Evolutionary conservation across 1,140 invertebrate genomes (phyloP).

Genomic region (Cherax quadricarinatus): DNA sequence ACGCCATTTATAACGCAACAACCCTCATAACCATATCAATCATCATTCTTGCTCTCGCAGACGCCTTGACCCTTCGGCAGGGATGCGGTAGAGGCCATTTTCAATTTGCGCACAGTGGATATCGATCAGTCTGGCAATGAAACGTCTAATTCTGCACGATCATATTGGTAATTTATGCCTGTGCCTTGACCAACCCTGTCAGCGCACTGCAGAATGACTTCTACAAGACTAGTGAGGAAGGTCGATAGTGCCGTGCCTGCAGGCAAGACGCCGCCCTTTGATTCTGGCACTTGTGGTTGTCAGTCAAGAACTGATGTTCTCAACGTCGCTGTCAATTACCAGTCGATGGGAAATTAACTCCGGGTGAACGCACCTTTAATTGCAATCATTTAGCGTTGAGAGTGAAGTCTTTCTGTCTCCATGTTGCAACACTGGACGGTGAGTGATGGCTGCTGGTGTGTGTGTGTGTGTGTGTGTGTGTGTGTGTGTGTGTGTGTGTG

Average conservation of each 20-base stretch:
- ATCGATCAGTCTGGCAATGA: constrained; percentile 58
- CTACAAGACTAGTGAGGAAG: background rate
- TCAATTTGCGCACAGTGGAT: background rate
- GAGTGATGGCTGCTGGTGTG: constrained; percentile 20
- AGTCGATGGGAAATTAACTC: constrained; percentile 68
- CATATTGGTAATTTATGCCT: constrained; percentile 64
- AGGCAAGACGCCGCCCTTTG: background rate
- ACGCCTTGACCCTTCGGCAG: background rate
- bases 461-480: constrained; percentile 29
- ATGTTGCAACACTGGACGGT: constrained; percentile 21
- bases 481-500: constrained; percentile 31
- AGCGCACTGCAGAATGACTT: constrained; percentile 3
- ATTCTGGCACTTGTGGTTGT: constrained; percentile 21
- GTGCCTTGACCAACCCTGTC: constrained; percentile 38
- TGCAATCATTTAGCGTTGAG: constrained; percentile 64
- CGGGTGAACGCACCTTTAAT: constrained; percentile 61
- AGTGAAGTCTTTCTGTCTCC: constrained; percentile 57
- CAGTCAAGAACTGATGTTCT: constrained; percentile 50
- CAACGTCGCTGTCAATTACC: constrained; percentile 61
- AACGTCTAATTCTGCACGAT: constrained; percentile 67
- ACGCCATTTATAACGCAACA: constrained; percentile 12
- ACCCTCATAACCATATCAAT: constrained; percentile 23
- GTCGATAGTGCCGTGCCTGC: constrained; percentile 4
- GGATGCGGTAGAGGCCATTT: constrained; percentile 14
- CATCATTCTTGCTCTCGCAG: background rate